A percentile compares a stretch with the other conserved stretches of the same genome.
These are phyloP conservation scores for Hermodice carunculata DNA, from an alignment of 2,888 invertebrate species.

Conservation along the genomic window DNA sequence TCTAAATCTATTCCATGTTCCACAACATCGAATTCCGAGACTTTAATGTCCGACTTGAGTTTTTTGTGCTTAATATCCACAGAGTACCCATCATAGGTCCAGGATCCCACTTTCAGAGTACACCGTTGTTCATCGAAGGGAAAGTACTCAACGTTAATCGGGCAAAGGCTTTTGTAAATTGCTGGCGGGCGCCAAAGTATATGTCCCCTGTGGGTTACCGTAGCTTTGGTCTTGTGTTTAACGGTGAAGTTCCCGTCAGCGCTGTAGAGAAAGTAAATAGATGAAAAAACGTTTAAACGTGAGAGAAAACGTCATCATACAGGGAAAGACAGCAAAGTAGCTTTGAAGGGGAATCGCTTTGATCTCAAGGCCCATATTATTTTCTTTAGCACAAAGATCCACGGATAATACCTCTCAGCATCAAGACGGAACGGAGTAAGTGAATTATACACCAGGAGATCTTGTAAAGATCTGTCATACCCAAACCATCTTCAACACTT, in stretches of 20 bases:
- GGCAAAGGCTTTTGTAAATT: slow-evolving; percentile 88
- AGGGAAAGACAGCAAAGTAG: no score
- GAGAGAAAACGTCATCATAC: no score
- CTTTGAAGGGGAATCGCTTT: no score
- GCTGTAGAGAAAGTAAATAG: slow-evolving; percentile 28
- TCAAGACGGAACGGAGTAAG: no score
- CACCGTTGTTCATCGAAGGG: slow-evolving; percentile 85
- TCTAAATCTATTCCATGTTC: slow-evolving; percentile 66
- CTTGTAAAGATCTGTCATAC: no score
- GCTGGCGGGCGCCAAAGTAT: slow-evolving; percentile 85
- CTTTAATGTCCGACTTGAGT: slow-evolving; percentile 11
- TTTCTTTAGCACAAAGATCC: no score
- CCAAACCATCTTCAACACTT: no score
- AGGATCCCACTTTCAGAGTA: slow-evolving; percentile 93
- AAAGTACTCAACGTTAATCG: slow-evolving; percentile 72
- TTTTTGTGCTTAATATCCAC: slow-evolving; percentile 48
- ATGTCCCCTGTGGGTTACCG: slow-evolving; percentile 37
- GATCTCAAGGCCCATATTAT: no score
- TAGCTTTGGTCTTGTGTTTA: slow-evolving; percentile 47
- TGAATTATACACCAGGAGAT: no score
- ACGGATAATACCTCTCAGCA: no score
- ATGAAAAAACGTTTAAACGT: no score
- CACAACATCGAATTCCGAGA: slow-evolving; percentile 45
- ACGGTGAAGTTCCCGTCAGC: slow-evolving; percentile 51
- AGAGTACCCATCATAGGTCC: slow-evolving; percentile 74